Conservation (phyloP, 2,113 vertebrate species). For the Haemorhous mexicanus region DNA sequence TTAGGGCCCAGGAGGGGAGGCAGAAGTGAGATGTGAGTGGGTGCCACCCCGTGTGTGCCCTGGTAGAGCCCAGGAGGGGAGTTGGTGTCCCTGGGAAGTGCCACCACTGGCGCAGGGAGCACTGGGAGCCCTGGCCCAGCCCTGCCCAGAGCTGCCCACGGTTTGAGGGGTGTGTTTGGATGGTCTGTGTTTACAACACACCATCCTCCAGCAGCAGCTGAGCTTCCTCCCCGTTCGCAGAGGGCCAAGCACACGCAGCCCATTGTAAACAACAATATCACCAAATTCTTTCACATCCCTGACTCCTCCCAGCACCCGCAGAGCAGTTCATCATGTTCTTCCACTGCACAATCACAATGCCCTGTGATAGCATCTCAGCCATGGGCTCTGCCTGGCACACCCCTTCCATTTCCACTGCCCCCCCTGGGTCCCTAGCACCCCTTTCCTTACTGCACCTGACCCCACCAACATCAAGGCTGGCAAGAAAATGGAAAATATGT, state of each 20-base stretch:
- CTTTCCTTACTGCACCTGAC: slow-evolving; percentile 42
- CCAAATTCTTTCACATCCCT: not conserved
- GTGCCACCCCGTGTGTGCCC: too few species aligned
- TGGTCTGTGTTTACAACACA: not conserved
- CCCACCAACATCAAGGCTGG: slow-evolving; percentile 27
- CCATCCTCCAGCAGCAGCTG: not conserved
- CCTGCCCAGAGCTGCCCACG: not conserved
- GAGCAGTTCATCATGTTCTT: not conserved
- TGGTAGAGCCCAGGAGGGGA: too few species aligned
- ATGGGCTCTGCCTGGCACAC: slow-evolving; percentile 11
- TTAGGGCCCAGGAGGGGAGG: too few species aligned
- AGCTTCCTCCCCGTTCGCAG: slow-evolving; percentile 13
- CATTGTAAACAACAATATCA: slow-evolving; percentile 28
- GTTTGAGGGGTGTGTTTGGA: not conserved
- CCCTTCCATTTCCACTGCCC: slow-evolving; percentile 51
- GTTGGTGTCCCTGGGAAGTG: not conserved
- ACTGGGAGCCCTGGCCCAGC: not conserved
- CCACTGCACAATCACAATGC: not conserved
- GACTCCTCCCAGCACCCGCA: slow-evolving; percentile 48
- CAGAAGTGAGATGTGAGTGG: too few species aligned
- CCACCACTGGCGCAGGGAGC: not conserved
- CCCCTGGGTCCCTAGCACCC: not conserved
- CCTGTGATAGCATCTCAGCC: slow-evolving; percentile 46
- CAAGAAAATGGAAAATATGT: slow-evolving; percentile 42
- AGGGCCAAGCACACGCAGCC: not conserved